A percentile compares a stretch with the other conserved stretches of the same genome.
Evolutionary conservation across 2,113 vertebrate species (phyloP).

Genomic region (Madoqua kirkii): DNA sequence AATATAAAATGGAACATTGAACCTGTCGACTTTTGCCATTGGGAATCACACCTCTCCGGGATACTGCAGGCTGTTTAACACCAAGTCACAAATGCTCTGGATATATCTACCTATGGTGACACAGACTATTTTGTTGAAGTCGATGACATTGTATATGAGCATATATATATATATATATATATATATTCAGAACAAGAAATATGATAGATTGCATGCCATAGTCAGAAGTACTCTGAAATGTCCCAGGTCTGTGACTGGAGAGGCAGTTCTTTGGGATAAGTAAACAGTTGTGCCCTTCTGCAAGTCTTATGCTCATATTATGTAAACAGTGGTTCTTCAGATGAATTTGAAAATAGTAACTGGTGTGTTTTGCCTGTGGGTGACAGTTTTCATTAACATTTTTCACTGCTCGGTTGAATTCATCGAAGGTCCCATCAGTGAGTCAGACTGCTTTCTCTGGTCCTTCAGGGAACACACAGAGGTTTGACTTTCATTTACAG

Average conservation of each 20-base stretch:
- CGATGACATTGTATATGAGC: not conserved
- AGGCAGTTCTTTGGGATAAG: not conserved
- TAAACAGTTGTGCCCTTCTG: not conserved
- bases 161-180: not conserved
- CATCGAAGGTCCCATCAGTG: conserved; percentile 48
- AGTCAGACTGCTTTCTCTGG: conserved; percentile 69
- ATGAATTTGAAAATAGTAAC: not conserved
- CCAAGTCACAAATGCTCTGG: not conserved
- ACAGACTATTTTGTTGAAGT: not conserved
- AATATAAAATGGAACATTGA: not conserved
- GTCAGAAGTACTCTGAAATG: not conserved
- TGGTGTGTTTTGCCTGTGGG: conserved; percentile 46
- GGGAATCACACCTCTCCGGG: not conserved
- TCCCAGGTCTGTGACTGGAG: not conserved
- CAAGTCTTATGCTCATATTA: not conserved
- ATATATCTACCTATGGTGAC: not conserved
- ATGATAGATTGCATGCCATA: not conserved
- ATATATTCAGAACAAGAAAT: not conserved
- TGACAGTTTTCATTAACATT: conserved; percentile 50
- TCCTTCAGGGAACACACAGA: conserved; percentile 73
- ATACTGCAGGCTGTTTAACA: not conserved
- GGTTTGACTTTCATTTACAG: conserved; percentile 78
- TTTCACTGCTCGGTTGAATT: conserved; percentile 52
- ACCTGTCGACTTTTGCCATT: not conserved
- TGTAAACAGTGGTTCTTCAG: not conserved